Evolutionary conservation across 2,888 invertebrate species (phyloP).

Genomic region (Busseola fusca): DNA sequence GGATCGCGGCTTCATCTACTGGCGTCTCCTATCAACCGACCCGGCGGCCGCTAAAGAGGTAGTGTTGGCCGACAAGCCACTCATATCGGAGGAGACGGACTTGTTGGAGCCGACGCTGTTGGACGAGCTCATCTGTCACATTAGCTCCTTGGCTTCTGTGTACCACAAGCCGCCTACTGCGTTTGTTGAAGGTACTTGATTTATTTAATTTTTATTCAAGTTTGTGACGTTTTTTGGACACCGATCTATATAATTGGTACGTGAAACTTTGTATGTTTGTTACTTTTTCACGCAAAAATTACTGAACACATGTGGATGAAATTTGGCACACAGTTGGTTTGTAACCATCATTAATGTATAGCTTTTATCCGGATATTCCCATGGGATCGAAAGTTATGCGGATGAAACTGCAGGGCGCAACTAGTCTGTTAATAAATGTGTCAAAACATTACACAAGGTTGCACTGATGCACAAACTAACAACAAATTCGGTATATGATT

Average conservation of each 20-base stretch:
- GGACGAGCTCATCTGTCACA: constrained; percentile 99
- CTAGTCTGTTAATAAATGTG: neutral
- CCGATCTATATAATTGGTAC: neutral
- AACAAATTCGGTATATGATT: too few relatives aligned
- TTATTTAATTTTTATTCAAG: neutral
- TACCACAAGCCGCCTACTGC: constrained; percentile 99
- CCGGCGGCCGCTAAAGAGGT: constrained; percentile 99
- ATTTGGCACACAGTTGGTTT: too few relatives aligned
- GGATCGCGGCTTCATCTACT: constrained; percentile 99
- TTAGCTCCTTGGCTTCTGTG: constrained; percentile 98
- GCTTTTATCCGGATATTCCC: too few relatives aligned
- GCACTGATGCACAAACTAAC: too few relatives aligned
- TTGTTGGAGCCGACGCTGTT: constrained; percentile 98
- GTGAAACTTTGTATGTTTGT: too few relatives aligned
- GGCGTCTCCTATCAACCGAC: constrained; percentile 99
- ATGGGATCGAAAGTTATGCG: too few relatives aligned
- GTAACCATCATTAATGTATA: too few relatives aligned
- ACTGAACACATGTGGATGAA: too few relatives aligned
- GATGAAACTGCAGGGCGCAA: too few relatives aligned
- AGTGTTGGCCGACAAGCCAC: constrained; percentile 99
- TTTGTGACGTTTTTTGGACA: neutral
- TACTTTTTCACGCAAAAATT: too few relatives aligned
- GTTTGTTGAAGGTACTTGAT: constrained; percentile 95
- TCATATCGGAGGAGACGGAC: constrained; percentile 99
- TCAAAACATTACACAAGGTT: too few relatives aligned